These are phyloP conservation scores for Euura saliciscinereae DNA, from an alignment of 1,140 invertebrate genomes.

Conservation along the genomic window DNA sequence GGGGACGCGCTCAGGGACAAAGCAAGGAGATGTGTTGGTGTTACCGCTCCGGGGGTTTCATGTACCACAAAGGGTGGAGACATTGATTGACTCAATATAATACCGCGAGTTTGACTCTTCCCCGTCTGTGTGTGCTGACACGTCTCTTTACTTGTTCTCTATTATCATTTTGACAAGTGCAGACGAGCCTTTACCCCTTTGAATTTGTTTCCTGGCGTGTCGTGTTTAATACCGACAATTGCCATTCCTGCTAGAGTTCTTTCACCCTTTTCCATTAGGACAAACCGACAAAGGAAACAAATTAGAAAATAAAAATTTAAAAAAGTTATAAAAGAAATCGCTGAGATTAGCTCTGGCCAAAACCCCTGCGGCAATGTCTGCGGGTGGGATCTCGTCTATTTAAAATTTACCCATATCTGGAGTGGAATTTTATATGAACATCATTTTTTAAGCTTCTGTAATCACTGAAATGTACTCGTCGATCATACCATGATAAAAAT, in stretches of 20 bases:
- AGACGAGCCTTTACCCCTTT: no score
- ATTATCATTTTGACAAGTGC: not conserved
- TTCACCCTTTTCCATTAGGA: no score
- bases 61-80: not conserved
- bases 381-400: not conserved
- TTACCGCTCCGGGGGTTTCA: not conserved
- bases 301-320: no score
- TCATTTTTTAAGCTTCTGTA: not conserved
- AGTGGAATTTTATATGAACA: not conserved
- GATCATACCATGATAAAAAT: no score
- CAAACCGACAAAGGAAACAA: no score
- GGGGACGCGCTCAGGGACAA: not conserved
- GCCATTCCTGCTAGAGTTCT: no score
- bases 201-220: no score
- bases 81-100: not conserved
- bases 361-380: not conserved
- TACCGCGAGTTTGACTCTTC: not conserved
- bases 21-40: not conserved
- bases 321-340: no score
- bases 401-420: not conserved
- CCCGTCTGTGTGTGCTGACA: not conserved
- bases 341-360: not conserved
- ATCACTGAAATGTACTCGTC: not conserved
- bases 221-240: no score
- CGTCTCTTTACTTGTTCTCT: not conserved